phyloP scores from a whole-genome alignment of 2,797 vertebrate species.

The Bradypus variegatus region DNA sequence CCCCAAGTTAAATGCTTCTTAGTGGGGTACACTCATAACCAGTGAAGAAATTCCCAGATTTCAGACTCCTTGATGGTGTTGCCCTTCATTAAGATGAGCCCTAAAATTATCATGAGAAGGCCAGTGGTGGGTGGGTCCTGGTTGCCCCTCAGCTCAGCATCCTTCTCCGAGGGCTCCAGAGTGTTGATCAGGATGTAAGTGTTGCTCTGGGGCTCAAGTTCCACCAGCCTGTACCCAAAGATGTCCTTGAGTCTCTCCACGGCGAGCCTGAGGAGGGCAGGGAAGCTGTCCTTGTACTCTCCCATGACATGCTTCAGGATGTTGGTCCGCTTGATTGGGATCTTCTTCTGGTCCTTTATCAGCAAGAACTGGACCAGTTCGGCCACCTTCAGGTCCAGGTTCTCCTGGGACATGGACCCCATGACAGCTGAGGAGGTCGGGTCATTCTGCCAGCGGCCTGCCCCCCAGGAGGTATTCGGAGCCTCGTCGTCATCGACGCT shows the following conservation, averaged over 20 bases:
- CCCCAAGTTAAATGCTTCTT: no score
- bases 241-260: conserved; percentile 77
- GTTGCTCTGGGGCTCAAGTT: conserved; percentile 80
- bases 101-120: conserved; percentile 80
- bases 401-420: neutral
- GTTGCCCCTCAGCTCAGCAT: conserved; percentile 41
- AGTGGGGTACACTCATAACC: no score
- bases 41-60: no score
- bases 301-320: conserved; percentile 76
- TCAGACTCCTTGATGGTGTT: conserved; percentile 72
- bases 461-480: no score
- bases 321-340: conserved; percentile 80
- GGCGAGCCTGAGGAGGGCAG: conserved; percentile 74
- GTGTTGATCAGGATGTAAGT: conserved; percentile 80
- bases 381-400: conserved; percentile 49
- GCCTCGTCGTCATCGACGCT: no score
- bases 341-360: conserved; percentile 81
- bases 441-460: no score
- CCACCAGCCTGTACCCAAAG: conserved; percentile 81
- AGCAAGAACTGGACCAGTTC: conserved; percentile 82
- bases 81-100: conserved; percentile 87
- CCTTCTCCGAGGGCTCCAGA: conserved; percentile 60
- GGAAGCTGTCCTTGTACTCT: conserved; percentile 75
- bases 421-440: no score
- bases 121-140: conserved; percentile 75